Base-by-base conservation (phyloP, 1,140 invertebrate genomes). In the Drosophila santomea region DNA sequence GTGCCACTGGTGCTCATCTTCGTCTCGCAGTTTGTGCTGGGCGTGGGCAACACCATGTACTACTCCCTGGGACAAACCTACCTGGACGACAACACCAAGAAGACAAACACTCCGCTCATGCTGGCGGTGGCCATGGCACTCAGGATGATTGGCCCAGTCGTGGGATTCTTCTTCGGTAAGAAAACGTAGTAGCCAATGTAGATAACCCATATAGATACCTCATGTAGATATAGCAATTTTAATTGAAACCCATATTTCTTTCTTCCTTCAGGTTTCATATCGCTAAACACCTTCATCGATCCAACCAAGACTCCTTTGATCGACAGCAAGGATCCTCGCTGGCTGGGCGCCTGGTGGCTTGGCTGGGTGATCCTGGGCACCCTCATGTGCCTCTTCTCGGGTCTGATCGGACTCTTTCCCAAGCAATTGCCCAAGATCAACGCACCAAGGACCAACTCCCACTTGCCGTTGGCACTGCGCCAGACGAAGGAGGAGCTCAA, bases 311-410 rank as follows among this genome's bases (percentile, higher is more conserved):
- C 94, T 44, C 95, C 95, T 4, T 78, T 94, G 8, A 95, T 96
- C 25, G 93, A 92, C n/a, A 93, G 93, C 23, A 93, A 94, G 50
- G 95, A 96, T 91, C 91, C 91, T 1, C 91, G 95, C 72, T 96
- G 95, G 95, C 76, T 96, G 45, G 95, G 95, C 15, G 95, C 95
- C 11, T 96, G 95, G 95, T 96, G 95, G 95, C 83, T 96, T 14
- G 95, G 95, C 20, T 95, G 95, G 95, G 92, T 95, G 8, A 93
- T 95, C 45, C 78, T 95, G 14, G 94, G 94, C 4, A 92, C 92
- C 1, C 80, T 93, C 2, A 94, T 95, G 93, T 91, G 93, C n/a
- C 79, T 94, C 20, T 94, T 95, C 69, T 92, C 94, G 2, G 66
- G 94, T n/a, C 74, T 95, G 3, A 94, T 95, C 44, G 93, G 94